These are phyloP conservation scores for Platyura marginata DNA, from an alignment of 1,140 invertebrate species.

Conservation along the genomic window DNA sequence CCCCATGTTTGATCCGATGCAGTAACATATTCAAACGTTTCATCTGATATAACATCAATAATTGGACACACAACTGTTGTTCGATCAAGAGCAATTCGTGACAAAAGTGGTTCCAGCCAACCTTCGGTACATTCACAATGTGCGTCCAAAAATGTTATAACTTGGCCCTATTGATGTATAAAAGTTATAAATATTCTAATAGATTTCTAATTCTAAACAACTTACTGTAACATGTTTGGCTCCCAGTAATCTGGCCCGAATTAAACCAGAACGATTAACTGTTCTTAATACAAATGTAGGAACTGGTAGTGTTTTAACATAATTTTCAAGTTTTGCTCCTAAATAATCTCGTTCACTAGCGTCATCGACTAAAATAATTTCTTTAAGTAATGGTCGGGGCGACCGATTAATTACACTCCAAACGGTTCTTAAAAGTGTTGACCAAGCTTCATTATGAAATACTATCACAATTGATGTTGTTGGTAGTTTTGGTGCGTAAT, in stretches of 20 bases:
- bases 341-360: constrained; percentile 89
- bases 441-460: constrained; percentile 97
- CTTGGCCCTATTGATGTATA: constrained; percentile 41
- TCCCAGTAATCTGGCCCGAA: constrained; percentile 78
- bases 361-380: constrained; percentile 92
- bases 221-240: constrained; percentile 62
- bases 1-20: constrained; percentile 94
- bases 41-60: constrained; percentile 95
- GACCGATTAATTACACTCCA: constrained; percentile 93
- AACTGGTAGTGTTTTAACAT: constrained; percentile 69
- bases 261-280: constrained; percentile 78
- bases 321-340: constrained; percentile 73
- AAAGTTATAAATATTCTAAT: not conserved
- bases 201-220: not conserved
- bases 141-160: constrained; percentile 91
- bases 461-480: constrained; percentile 90
- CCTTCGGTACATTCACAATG: constrained; percentile 91
- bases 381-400: constrained; percentile 65
- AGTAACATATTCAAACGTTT: constrained; percentile 89
- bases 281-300: constrained; percentile 65
- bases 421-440: constrained; percentile 85
- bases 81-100: constrained; percentile 77
- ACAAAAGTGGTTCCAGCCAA: constrained; percentile 83
- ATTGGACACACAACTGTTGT: constrained; percentile 93
- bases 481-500: constrained; percentile 56